phyloP scores from a whole-genome alignment of 2,113 vertebrate genomes.

The Lophochroa leadbeateri region DNA sequence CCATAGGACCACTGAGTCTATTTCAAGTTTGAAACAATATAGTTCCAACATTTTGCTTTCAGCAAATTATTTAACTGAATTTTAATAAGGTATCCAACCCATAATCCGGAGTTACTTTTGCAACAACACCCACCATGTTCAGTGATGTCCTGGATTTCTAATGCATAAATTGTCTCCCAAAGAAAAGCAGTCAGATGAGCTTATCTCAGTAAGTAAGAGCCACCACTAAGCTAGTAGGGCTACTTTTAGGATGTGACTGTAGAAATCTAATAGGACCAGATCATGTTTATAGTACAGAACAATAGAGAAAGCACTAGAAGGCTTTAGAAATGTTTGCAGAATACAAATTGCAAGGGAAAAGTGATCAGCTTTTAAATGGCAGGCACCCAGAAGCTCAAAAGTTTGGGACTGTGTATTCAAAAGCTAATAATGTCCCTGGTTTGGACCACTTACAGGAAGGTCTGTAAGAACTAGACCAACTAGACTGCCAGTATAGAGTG shows the following conservation, averaged over 20 bases:
- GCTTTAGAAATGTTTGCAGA: not conserved
- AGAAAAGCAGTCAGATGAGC: not conserved
- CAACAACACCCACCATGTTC: not conserved
- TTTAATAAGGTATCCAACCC: not conserved
- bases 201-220: not conserved
- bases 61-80: not conserved
- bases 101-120: not conserved
- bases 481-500: not conserved
- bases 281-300: not conserved
- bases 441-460: not conserved
- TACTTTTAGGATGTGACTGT: not conserved
- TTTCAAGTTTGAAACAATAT: slow-evolving; percentile 27
- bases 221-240: not conserved
- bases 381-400: not conserved
- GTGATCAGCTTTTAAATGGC: not conserved
- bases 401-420: not conserved
- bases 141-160: not conserved
- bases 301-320: not conserved
- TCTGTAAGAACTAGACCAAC: not conserved
- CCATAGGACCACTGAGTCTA: not conserved
- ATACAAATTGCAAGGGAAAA: not conserved
- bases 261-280: not conserved
- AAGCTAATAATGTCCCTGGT: not conserved
- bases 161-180: not conserved
- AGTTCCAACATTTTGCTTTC: slow-evolving; percentile 2